These are phyloP conservation scores for Alligator mississippiensis DNA, from an alignment of 2,113 vertebrate species.

Conservation along the genomic window DNA sequence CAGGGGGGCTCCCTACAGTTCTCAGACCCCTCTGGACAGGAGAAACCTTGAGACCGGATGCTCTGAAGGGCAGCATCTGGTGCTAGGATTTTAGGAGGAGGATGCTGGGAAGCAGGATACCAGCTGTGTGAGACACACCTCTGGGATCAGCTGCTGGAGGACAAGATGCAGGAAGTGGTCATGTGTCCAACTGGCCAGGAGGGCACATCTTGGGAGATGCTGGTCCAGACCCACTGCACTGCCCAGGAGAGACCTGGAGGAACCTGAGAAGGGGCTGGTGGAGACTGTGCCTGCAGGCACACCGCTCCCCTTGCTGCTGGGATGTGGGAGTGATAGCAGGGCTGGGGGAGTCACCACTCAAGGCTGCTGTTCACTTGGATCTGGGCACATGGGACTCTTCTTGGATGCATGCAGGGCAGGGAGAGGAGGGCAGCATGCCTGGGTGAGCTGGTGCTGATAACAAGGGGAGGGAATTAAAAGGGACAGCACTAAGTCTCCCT, in stretches of 20 bases:
- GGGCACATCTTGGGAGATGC: background rate
- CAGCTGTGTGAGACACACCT: background rate
- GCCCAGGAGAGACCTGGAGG: background rate
- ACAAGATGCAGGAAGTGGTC: background rate
- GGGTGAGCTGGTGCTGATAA: background rate
- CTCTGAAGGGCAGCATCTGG: no score
- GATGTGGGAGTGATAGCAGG: background rate
- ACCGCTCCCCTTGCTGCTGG: background rate
- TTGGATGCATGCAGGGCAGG: background rate
- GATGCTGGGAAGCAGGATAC: no score
- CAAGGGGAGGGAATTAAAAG: background rate
- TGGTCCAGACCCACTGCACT: background rate
- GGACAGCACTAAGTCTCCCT: background rate
- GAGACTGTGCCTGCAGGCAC: background rate
- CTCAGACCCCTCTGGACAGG: no score
- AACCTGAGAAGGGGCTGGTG: background rate
- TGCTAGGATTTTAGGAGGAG: no score
- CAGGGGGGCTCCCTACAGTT: no score
- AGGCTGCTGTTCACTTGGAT: background rate
- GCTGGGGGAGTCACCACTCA: background rate
- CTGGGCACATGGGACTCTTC: background rate
- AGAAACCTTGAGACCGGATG: no score
- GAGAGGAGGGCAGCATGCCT: background rate
- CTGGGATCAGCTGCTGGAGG: background rate
- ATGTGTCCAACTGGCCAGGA: background rate